These are phyloP conservation scores for Dendropsophus ebraccatus DNA, from an alignment of 2,113 vertebrate genomes.

Conservation along the genomic window DNA sequence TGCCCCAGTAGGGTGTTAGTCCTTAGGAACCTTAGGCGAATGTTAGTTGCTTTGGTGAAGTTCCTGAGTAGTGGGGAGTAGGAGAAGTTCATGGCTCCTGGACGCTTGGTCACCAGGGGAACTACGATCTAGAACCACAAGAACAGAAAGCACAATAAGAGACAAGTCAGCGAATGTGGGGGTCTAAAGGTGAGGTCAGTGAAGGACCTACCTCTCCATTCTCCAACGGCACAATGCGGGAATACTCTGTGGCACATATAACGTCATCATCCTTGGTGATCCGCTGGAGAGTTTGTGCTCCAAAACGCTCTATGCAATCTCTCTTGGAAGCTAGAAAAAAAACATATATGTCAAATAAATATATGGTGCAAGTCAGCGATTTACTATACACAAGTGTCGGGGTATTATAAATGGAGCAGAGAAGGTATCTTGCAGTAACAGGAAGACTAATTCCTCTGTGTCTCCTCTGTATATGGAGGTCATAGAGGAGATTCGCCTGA, in stretches of 20 bases:
- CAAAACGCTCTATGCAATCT: slow-evolving; percentile 93
- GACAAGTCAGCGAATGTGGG: neutral
- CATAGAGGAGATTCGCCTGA: no score
- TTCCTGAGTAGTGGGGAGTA: slow-evolving; percentile 90
- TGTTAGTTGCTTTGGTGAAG: slow-evolving; percentile 97
- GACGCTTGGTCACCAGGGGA: slow-evolving; percentile 93
- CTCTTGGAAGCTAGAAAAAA: slow-evolving; percentile 83
- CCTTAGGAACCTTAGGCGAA: slow-evolving; percentile 90
- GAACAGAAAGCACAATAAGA: neutral
- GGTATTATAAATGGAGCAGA: neutral
- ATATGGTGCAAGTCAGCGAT: no score
- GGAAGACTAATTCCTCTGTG: no score
- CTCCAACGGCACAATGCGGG: slow-evolving; percentile 92
- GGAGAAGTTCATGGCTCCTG: slow-evolving; percentile 95
- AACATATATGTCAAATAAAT: no score
- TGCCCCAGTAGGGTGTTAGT: slow-evolving; percentile 97
- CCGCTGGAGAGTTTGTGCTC: slow-evolving; percentile 83
- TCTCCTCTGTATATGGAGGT: neutral
- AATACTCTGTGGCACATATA: slow-evolving; percentile 92
- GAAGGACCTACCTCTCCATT: slow-evolving; percentile 86
- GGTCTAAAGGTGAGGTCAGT: neutral
- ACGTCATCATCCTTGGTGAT: slow-evolving; percentile 81
- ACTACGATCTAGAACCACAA: slow-evolving; percentile 82
- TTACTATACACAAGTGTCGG: neutral
- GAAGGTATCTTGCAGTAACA: neutral